Conservation (phyloP, 2,113 vertebrate species). For the Phyllopteryx taeniolatus region DNA sequence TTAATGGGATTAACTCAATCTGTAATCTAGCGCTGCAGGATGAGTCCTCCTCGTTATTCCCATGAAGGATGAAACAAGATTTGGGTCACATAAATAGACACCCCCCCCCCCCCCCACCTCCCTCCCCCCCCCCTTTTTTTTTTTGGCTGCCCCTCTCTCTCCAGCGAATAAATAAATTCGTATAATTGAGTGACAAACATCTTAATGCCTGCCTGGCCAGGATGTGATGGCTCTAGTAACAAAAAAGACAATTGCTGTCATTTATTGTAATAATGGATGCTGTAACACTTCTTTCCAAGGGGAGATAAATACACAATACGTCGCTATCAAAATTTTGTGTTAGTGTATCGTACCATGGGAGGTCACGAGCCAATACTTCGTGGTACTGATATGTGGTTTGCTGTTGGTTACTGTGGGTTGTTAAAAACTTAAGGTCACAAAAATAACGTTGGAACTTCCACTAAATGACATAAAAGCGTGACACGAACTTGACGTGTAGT, state of each 20-base stretch:
- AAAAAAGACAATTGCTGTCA: slow-evolving; percentile 26
- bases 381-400: too few species aligned
- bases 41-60: slow-evolving; percentile 56
- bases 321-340: too few species aligned
- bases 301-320: too few species aligned
- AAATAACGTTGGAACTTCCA: too few species aligned
- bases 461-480: too few species aligned
- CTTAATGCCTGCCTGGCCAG: slow-evolving; percentile 9
- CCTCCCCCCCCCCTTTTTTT: not conserved
- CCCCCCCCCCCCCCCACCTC: not conserved
- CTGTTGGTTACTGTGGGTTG: too few species aligned
- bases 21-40: slow-evolving; percentile 49
- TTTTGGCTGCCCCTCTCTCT: slow-evolving; percentile 7
- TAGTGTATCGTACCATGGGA: too few species aligned
- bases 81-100: slow-evolving; percentile 56
- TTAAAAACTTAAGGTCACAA: too few species aligned
- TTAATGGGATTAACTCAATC: slow-evolving; percentile 69
- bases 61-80: slow-evolving; percentile 49
- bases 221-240: slow-evolving; percentile 35
- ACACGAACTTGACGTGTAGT: too few species aligned
- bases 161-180: slow-evolving; percentile 42
- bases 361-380: too few species aligned
- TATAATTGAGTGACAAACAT: slow-evolving; percentile 49
- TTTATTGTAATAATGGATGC: slow-evolving; percentile 33
- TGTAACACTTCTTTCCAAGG: not conserved